A percentile compares a stretch with the other conserved stretches of the same genome.
Conservation (phyloP, 2,888 invertebrate species). For the Scaptomyza parva region DNA sequence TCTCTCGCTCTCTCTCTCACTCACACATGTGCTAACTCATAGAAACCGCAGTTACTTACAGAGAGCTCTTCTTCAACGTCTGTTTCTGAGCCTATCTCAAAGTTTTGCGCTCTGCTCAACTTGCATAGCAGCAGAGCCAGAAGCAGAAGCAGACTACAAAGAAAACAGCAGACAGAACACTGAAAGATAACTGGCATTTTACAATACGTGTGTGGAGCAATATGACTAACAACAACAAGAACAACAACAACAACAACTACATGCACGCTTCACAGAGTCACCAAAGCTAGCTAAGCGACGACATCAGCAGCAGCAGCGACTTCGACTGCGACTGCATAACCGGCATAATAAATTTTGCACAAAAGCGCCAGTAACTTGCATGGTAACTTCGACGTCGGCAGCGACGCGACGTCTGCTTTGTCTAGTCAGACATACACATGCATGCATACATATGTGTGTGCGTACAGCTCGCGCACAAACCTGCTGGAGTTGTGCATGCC, state of each 20-base stretch:
- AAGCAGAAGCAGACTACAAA: constrained; percentile 20
- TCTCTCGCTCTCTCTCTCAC: not conserved
- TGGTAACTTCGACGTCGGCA: constrained; percentile 35
- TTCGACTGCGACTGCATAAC: constrained; percentile 24
- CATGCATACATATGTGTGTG: not conserved
- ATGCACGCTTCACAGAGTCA: constrained; percentile 54
- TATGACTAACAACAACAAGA: constrained; percentile 51
- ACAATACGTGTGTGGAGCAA: constrained; percentile 40
- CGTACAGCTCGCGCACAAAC: constrained; percentile 11
- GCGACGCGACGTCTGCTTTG: constrained; percentile 37
- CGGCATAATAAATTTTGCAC: constrained; percentile 47
- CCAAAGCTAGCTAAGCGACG: constrained; percentile 17
- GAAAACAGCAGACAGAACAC: constrained; percentile 35
- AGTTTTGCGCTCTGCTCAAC: constrained; percentile 37
- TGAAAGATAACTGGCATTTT: constrained; percentile 53
- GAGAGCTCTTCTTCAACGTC: constrained; percentile 29
- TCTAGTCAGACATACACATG: constrained; percentile 35
- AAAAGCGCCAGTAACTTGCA: constrained; percentile 39
- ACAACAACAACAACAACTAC: constrained; percentile 17
- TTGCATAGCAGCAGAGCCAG: constrained; percentile 9
- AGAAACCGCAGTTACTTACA: constrained; percentile 39
- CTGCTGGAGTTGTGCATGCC: constrained; percentile 36
- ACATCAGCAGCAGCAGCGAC: constrained; percentile 17
- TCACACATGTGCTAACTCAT: not conserved
- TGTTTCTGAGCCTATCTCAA: constrained; percentile 41